Percentiles rank a stretch among this genome's conserved stretches.
These are phyloP conservation scores for Spinibarbus caldwelli DNA, from an alignment of 2,797 vertebrate genomes.

Conservation along the genomic window DNA sequence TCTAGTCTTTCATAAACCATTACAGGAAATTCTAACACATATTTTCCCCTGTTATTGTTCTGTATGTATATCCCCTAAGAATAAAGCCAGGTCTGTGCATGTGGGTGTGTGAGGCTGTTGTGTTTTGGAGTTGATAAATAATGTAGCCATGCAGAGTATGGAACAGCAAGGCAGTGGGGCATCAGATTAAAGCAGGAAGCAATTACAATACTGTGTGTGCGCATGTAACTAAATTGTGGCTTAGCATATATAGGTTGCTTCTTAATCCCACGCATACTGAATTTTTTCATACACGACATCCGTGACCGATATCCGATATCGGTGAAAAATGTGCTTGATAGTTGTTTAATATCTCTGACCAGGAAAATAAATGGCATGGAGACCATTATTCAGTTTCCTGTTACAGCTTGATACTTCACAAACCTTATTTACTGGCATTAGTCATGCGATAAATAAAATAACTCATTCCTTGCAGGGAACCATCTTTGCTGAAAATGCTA, in stretches of 20 bases:
- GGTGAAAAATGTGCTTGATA: neutral
- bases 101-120: slow-evolving; percentile 3
- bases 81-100: neutral
- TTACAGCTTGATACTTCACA: slow-evolving; percentile 11
- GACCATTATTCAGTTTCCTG: neutral
- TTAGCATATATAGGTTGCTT: neutral
- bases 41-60: neutral
- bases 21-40: neutral
- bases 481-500: neutral
- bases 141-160: neutral
- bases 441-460: neutral
- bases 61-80: neutral
- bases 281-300: slow-evolving; percentile 4
- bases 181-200: slow-evolving; percentile 30
- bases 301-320: slow-evolving; percentile 1
- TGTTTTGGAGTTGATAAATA: slow-evolving; percentile 23
- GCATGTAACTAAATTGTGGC: neutral
- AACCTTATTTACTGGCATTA: neutral
- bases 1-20: neutral
- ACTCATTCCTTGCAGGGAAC: neutral
- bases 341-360: neutral
- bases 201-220: slow-evolving; percentile 28
- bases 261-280: neutral
- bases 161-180: slow-evolving; percentile 11
- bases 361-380: neutral